A percentile compares a stretch with the other conserved stretches of the same genome.
Evolutionary conservation across 2,888 invertebrate species (phyloP).

Genomic region (Erebia aethiops): DNA sequence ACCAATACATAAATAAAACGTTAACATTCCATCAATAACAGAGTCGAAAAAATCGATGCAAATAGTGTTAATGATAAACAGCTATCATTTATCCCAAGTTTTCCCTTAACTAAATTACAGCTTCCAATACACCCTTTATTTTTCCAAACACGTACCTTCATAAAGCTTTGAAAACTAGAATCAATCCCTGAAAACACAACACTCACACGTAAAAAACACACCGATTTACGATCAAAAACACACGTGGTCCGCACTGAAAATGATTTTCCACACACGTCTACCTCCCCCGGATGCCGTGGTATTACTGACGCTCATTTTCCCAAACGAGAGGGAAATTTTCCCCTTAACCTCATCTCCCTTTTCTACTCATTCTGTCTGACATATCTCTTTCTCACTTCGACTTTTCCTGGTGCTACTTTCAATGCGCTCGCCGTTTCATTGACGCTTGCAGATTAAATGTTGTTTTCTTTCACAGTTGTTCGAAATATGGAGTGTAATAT

Average conservation of each 20-base stretch:
- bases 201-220: conserved; percentile 33
- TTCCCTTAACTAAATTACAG: background rate
- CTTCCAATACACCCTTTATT: background rate
- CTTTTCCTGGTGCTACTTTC: conserved; percentile 58
- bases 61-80: background rate
- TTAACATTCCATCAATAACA: background rate
- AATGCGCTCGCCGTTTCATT: conserved; percentile 71
- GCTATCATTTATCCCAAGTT: background rate
- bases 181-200: conserved; percentile 32
- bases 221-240: conserved; percentile 31
- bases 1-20: background rate
- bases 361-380: conserved; percentile 38
- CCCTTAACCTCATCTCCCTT: conserved; percentile 49
- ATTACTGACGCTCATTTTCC: conserved; percentile 60
- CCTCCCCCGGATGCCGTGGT: conserved; percentile 52
- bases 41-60: background rate
- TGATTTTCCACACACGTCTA: conserved; percentile 43
- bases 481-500: conserved; percentile 41
- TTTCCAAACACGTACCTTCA: conserved; percentile 27
- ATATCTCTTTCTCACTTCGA: conserved; percentile 51
- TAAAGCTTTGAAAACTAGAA: conserved; percentile 19
- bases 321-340: conserved; percentile 77
- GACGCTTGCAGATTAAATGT: conserved; percentile 57
- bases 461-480: conserved; percentile 50
- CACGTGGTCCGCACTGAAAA: conserved; percentile 38